Conservation (phyloP, 1,140 invertebrate species). For the Anoplophora glabripennis region DNA sequence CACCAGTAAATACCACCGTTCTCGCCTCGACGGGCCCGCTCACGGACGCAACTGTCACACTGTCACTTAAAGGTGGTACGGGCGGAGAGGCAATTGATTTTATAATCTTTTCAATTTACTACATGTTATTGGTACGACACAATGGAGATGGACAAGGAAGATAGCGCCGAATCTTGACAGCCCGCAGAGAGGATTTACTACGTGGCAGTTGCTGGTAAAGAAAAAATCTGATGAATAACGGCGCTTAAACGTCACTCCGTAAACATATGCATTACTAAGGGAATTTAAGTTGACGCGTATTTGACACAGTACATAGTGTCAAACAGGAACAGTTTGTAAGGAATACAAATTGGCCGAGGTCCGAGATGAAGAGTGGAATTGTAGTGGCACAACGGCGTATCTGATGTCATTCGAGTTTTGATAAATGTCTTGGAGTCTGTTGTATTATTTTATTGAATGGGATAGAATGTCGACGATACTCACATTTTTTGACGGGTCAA, state of each 20-base stretch:
- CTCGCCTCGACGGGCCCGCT: background rate
- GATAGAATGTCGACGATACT: too few relatives aligned
- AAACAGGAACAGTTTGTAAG: too few relatives aligned
- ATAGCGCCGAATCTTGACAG: slow-evolving; percentile 36
- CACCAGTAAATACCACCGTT: slow-evolving; percentile 23
- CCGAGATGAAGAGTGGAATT: too few relatives aligned
- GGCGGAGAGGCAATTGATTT: slow-evolving; percentile 42
- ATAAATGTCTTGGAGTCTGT: too few relatives aligned
- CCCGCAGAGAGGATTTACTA: slow-evolving; percentile 30
- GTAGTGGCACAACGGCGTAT: too few relatives aligned
- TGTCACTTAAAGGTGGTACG: slow-evolving; percentile 37
- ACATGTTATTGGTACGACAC: slow-evolving; percentile 48
- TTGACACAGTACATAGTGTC: too few relatives aligned
- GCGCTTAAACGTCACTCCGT: slow-evolving; percentile 10
- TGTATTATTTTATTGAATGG: too few relatives aligned
- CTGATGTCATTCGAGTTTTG: too few relatives aligned
- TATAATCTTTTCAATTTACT: slow-evolving; percentile 49
- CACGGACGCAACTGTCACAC: slow-evolving; percentile 30
- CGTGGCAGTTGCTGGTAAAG: slow-evolving; percentile 10
- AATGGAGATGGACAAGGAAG: slow-evolving; percentile 47
- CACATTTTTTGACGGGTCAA: too few relatives aligned
- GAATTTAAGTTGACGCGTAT: too few relatives aligned
- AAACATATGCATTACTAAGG: background rate
- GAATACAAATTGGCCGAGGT: too few relatives aligned
- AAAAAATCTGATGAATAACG: slow-evolving; percentile 22